Percentiles rank a stretch among this genome's conserved stretches.
These are phyloP conservation scores for Carettochelys insculpta DNA, from an alignment of 2,113 vertebrate species.

Conservation along the genomic window DNA sequence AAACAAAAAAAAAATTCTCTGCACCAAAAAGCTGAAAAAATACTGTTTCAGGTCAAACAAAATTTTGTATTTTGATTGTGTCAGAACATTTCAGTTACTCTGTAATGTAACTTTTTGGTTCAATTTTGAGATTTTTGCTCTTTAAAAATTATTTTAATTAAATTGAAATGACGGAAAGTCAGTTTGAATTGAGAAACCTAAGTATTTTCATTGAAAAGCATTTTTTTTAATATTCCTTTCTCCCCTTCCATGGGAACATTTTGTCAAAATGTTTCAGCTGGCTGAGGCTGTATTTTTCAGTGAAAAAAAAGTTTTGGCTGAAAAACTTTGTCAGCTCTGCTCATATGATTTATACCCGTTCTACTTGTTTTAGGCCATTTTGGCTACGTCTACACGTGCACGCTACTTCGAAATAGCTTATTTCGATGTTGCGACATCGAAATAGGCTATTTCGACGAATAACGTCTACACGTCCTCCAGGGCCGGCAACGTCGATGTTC, in stretches of 20 bases:
- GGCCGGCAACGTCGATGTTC: too few relatives aligned
- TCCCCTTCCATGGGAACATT: background rate
- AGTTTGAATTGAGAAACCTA: background rate
- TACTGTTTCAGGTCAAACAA: background rate
- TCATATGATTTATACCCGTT: too few relatives aligned
- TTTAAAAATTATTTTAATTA: background rate
- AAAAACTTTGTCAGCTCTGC: too few relatives aligned
- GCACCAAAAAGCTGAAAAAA: background rate
- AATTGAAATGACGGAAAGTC: background rate
- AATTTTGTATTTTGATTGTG: background rate
- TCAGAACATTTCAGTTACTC: background rate
- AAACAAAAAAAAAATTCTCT: background rate
- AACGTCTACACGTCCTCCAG: too few relatives aligned
- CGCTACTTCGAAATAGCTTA: too few relatives aligned
- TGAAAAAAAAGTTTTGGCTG: background rate
- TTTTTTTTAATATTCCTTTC: background rate
- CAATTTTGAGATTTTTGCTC: background rate
- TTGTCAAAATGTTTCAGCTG: background rate
- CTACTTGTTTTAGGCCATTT: background rate
- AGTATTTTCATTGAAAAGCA: background rate
- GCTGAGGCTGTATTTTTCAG: background rate
- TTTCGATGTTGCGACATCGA: too few relatives aligned
- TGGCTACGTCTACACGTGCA: too few relatives aligned
- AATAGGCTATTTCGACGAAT: too few relatives aligned
- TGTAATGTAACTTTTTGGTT: background rate